Evolutionary conservation across 2,113 vertebrate species (phyloP).

Genomic region (Salvator merianae): DNA sequence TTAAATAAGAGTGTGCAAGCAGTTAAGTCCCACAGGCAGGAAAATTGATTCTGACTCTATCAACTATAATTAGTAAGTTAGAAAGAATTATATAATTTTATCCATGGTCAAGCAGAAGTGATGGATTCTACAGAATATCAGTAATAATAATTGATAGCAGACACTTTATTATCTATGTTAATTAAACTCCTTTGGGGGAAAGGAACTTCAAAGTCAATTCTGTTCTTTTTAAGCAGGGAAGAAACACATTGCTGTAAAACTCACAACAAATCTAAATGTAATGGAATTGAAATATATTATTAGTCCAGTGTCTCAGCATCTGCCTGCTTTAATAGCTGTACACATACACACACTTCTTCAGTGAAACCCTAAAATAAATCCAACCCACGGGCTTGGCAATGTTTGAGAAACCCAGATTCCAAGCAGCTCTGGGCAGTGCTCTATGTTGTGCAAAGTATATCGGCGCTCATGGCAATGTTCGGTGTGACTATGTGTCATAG

Average conservation of each 20-base stretch:
- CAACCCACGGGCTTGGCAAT: slow-evolving; percentile 43
- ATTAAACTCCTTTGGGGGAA: slow-evolving; percentile 21
- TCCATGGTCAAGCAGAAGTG: neutral
- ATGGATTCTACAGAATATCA: neutral
- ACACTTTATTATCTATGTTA: neutral
- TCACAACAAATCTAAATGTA: neutral
- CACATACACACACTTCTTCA: slow-evolving; percentile 15
- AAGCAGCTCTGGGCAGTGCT: slow-evolving; percentile 46
- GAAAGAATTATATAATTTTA: neutral
- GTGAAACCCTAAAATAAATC: slow-evolving; percentile 49
- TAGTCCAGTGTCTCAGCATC: too few species aligned
- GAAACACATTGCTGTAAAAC: neutral
- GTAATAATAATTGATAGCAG: neutral
- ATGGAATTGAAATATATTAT: too few species aligned
- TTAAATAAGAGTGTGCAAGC: neutral
- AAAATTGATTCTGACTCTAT: neutral
- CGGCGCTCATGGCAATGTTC: slow-evolving; percentile 52
- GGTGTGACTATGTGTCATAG: slow-evolving; percentile 64
- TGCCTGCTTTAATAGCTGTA: too few species aligned
- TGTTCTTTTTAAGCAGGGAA: slow-evolving; percentile 48
- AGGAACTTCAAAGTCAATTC: slow-evolving; percentile 24
- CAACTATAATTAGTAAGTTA: neutral
- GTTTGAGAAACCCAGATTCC: slow-evolving; percentile 33
- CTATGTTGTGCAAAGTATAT: slow-evolving; percentile 47
- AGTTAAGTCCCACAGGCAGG: neutral